Base-by-base conservation (phyloP, 2,888 invertebrate genomes). In the Stegophylla sp. region DNA sequence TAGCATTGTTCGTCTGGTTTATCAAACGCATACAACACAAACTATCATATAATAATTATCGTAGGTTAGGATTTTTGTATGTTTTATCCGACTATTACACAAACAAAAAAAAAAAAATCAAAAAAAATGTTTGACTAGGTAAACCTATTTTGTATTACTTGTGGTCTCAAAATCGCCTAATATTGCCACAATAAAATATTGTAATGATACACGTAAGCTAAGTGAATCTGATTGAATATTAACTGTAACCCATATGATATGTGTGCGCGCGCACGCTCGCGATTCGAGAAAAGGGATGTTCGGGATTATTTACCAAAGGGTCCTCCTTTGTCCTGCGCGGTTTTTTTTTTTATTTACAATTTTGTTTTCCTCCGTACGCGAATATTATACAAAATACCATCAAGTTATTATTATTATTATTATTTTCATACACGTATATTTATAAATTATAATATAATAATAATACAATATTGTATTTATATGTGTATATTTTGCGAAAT, bases 241-340 rank as follows among this genome's bases (percentile, higher is more conserved):
- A 75, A 41, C 64, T 34, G 64, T 64, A 20, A 20, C n/a, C 56
- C 12, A 5, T 48, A 17, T 28, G 48, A 12, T 26, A 15, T 64
- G 3, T 41, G 28, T 20, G 53, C 43, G 34, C 12, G 51, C 48
- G 69, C 9, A n/a, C 10, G 23, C 9, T 41, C 53, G 56, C 28
- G 41, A 48, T 7, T 34, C 34, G 34, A 34, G 34, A 34, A 5
- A 7, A 43, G 59, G 53, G 53, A 53, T 56, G 66, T 67, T 67
- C 76, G 76, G n/a, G 76, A 76, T 76, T 77, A 34, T 34, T 34
- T n/a, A 77, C 59, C 56, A 4, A 26, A 67, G 76, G 76, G 76
- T 56, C 76, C 41, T 56, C 76, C 41, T 76, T 66, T 76, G 76
- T 76, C 76, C 75, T 26, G 26, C 20, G 41, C 41, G 23, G 23